These are phyloP conservation scores for Xiphias gladius DNA, from an alignment of 2,113 vertebrate species.

Conservation along the genomic window DNA sequence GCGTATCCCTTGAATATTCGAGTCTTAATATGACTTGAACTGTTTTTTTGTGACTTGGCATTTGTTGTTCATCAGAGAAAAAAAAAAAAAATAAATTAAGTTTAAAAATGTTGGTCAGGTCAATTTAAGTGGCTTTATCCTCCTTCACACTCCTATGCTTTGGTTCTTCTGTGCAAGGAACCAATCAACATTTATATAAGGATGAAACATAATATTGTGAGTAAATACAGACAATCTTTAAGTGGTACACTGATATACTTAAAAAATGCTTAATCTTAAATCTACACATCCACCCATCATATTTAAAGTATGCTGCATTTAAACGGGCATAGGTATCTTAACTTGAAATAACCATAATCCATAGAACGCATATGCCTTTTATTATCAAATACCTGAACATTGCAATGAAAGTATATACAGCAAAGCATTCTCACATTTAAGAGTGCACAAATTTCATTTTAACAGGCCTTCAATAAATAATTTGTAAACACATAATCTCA, in stretches of 20 bases:
- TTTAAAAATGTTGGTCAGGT: neutral
- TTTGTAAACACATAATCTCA: conserved; percentile 73
- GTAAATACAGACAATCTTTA: neutral
- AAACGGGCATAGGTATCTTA: neutral
- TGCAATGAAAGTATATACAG: conserved; percentile 69
- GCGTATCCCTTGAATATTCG: neutral
- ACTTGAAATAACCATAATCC: conserved; percentile 25
- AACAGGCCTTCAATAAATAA: conserved; percentile 86
- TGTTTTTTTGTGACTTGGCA: neutral
- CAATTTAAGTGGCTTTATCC: neutral
- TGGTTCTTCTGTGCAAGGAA: neutral
- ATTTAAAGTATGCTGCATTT: neutral
- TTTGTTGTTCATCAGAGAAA: neutral
- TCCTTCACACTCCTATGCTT: neutral
- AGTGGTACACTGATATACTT: neutral
- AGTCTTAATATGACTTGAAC: neutral
- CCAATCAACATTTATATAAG: neutral
- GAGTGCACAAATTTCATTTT: conserved; percentile 85
- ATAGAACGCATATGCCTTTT: conserved; percentile 67
- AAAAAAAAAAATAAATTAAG: neutral
- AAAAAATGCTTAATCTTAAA: neutral
- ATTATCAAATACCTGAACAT: conserved; percentile 78
- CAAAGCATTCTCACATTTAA: conserved; percentile 84
- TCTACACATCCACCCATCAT: neutral
- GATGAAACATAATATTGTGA: neutral